Base-by-base conservation (phyloP, 2,113 vertebrate species). In the Thamnaconus septentrionalis region DNA sequence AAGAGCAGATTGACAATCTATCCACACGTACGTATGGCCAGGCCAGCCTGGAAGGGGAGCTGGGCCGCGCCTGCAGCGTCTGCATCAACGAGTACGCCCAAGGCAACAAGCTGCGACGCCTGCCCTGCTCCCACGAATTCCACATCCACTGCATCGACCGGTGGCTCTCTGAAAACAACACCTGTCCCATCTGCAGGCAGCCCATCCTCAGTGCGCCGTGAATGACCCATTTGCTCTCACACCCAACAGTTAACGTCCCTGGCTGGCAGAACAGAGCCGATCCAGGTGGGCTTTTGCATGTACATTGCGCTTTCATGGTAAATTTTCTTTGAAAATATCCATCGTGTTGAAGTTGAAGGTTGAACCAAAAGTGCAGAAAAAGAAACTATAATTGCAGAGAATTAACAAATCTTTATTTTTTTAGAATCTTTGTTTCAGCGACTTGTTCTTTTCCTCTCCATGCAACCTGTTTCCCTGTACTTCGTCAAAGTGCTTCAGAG, bases 1-100 rank as follows among this genome's bases (percentile, higher is more conserved):
- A 98, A 94, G 96, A 97, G 85, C 96, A 98, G 88, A 98, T 98
- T 61, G 96, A 98, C 93, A 96, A 95, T 94, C 93, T 98, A 84
- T 92, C 93, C 56, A 98, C 96, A 0, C 92, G 95, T 50, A 96
- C 91, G 63, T 98, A 97, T 56, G 96, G 94, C 85, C 93, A 94
- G 84, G 88, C 84, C 64, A 91, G 85, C 67, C 55, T 89, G 8
- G 96, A 97, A 72, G 92, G 85, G 0, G 95, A 98, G 81, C 60
- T 90, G 58, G 93, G 94, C 52, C 94, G 94, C 64, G 92, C 92
- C 0, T 98, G 96, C 75, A 98, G 94, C n/a, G 95, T 97, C 71
- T 98, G 96, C 86, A 98, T 98, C 85, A 97, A 95, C 11, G 96
- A 97, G 63, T 97, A 98, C 1, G 93, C 94, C 66, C 91, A 94